Conservation (phyloP, 2,797 vertebrate species). For the Gambusia yucatana region DNA sequence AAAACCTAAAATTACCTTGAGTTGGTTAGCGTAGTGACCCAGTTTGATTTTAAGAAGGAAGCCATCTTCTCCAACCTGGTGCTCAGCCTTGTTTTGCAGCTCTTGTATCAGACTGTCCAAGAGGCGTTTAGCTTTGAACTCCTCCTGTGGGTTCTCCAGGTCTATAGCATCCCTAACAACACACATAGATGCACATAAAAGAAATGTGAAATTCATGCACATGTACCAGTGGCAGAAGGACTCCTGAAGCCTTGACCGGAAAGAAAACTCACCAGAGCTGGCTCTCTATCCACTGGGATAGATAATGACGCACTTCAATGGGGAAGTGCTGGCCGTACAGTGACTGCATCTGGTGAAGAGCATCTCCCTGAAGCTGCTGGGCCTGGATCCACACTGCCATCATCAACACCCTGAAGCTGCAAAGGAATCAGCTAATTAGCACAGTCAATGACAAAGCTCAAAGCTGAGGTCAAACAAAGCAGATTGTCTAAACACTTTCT, state of each 20-base stretch:
- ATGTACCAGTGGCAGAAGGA: not conserved
- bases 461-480: not conserved
- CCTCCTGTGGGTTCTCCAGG: slow-evolving; percentile 96
- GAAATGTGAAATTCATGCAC: not conserved
- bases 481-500: no score
- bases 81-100: slow-evolving; percentile 93
- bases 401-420: slow-evolving; percentile 76
- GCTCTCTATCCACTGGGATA: slow-evolving; percentile 92
- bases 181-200: not conserved
- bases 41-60: slow-evolving; percentile 97
- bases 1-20: slow-evolving; percentile 80
- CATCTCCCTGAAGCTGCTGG: slow-evolving; percentile 97
- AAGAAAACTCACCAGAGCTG: slow-evolving; percentile 87
- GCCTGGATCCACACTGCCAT: slow-evolving; percentile 97
- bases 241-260: not conserved
- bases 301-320: slow-evolving; percentile 96
- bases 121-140: slow-evolving; percentile 93
- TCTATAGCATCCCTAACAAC: slow-evolving; percentile 91
- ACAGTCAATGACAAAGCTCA: not conserved
- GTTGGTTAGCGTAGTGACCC: slow-evolving; percentile 93
- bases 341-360: slow-evolving; percentile 96
- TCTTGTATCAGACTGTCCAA: slow-evolving; percentile 92
- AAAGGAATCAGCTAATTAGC: not conserved
- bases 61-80: slow-evolving; percentile 94
- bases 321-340: slow-evolving; percentile 98